Conservation (phyloP, 2,888 invertebrate species). For the Micropterix aruncella region DNA sequence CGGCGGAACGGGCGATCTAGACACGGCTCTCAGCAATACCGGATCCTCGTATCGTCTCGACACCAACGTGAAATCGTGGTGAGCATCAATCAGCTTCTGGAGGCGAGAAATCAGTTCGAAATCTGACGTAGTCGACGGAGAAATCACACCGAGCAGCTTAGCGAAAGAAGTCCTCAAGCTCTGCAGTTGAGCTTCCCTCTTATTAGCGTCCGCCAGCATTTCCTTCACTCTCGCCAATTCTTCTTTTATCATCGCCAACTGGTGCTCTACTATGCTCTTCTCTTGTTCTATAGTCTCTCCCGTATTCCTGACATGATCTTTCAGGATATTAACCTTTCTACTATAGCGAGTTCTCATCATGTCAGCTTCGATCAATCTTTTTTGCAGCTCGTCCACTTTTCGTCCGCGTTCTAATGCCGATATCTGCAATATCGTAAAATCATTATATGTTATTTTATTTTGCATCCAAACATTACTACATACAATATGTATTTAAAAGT, state of each 20-base stretch:
- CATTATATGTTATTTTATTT: too few species aligned
- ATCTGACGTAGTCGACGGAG: slow-evolving; percentile 54
- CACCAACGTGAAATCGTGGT: slow-evolving; percentile 74
- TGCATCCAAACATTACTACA: too few species aligned
- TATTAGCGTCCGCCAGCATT: slow-evolving; percentile 55
- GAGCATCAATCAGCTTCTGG: slow-evolving; percentile 73
- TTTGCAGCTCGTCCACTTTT: slow-evolving; percentile 72
- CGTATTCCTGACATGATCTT: slow-evolving; percentile 54
- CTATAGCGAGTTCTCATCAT: slow-evolving; percentile 59
- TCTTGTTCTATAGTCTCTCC: slow-evolving; percentile 58
- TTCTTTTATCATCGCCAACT: slow-evolving; percentile 55
- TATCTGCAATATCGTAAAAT: slow-evolving; percentile 37
- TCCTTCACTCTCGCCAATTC: slow-evolving; percentile 64
- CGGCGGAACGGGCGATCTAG: slow-evolving; percentile 25
- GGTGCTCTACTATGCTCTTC: slow-evolving; percentile 53
- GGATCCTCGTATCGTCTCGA: slow-evolving; percentile 50
- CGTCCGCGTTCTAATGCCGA: slow-evolving; percentile 70
- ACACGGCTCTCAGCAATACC: slow-evolving; percentile 29
- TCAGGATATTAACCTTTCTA: slow-evolving; percentile 54
- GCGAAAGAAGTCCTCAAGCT: slow-evolving; percentile 63
- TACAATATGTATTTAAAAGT: too few species aligned
- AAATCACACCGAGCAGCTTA: slow-evolving; percentile 52
- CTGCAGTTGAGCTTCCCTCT: slow-evolving; percentile 63
- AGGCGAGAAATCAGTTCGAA: slow-evolving; percentile 63
- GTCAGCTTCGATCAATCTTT: slow-evolving; percentile 69